Percentiles rank a stretch among this genome's conserved stretches.
These are phyloP conservation scores for Dysmachus trigonus DNA, from an alignment of 2,888 invertebrate genomes.

Conservation along the genomic window DNA sequence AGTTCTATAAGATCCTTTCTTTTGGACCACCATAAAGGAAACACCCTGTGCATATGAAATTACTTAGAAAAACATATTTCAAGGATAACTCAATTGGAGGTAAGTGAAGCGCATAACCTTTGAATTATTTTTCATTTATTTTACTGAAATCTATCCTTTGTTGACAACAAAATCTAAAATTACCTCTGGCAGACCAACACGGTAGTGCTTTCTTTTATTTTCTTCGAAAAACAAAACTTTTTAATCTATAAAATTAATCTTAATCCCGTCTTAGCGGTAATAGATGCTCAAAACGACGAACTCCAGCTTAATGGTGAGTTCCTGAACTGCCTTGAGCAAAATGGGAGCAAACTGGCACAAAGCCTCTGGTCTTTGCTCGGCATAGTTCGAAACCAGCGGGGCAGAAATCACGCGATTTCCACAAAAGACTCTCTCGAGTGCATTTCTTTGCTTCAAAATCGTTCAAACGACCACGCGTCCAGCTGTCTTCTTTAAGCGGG, in stretches of 20 bases:
- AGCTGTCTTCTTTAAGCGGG: neutral
- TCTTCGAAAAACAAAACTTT: no score
- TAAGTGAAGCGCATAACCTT: no score
- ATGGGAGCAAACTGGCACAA: constrained; percentile 15
- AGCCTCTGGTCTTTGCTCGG: neutral
- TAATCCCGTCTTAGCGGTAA: neutral
- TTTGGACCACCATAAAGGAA: no score
- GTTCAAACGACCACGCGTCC: neutral
- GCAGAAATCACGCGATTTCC: constrained; percentile 17
- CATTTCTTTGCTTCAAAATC: neutral
- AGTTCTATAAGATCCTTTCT: no score
- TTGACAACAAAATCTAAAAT: no score
- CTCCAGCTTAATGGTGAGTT: neutral
- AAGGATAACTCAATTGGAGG: no score
- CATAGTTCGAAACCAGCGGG: constrained; percentile 9
- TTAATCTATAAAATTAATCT: neutral
- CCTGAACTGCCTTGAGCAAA: neutral
- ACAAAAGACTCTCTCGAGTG: neutral
- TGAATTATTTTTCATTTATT: no score
- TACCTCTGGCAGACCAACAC: no score
- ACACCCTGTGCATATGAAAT: no score
- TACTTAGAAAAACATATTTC: no score
- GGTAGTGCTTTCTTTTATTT: no score
- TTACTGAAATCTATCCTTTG: no score
- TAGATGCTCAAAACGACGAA: neutral